Percentiles rank a stretch among this genome's conserved stretches.
These are phyloP conservation scores for Stegostoma tigrinum DNA, from an alignment of 2,113 vertebrate species.

Conservation along the genomic window DNA sequence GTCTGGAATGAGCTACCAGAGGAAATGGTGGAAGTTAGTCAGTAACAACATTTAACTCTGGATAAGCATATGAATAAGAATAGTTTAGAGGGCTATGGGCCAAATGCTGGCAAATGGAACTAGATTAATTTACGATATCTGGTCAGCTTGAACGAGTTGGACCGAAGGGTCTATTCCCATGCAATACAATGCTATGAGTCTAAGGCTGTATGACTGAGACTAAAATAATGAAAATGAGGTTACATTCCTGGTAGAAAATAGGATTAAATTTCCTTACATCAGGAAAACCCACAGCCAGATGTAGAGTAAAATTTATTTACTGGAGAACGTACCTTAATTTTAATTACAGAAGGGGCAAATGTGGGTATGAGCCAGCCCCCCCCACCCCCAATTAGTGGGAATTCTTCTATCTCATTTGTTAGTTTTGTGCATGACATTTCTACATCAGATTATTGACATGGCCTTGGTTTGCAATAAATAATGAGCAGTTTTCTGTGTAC, in stretches of 20 bases:
- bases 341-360: neutral
- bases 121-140: no score
- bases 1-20: no score
- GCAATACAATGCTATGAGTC: no score
- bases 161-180: no score
- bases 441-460: neutral
- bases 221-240: neutral
- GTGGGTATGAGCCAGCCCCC: neutral
- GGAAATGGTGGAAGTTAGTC: no score
- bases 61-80: no score
- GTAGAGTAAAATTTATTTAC: neutral
- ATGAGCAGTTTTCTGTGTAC: neutral
- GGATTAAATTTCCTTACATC: neutral
- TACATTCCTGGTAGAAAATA: neutral
- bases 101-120: no score
- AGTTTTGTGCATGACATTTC: neutral
- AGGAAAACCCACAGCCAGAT: neutral
- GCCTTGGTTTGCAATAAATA: neutral
- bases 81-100: no score
- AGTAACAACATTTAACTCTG: no score
- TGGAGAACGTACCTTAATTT: neutral
- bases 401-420: neutral
- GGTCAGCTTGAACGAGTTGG: no score
- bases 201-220: no score
- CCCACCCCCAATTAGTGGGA: neutral